Evolutionary conservation across 1,140 invertebrate genomes (phyloP).

Genomic region (Zophobas morio): DNA sequence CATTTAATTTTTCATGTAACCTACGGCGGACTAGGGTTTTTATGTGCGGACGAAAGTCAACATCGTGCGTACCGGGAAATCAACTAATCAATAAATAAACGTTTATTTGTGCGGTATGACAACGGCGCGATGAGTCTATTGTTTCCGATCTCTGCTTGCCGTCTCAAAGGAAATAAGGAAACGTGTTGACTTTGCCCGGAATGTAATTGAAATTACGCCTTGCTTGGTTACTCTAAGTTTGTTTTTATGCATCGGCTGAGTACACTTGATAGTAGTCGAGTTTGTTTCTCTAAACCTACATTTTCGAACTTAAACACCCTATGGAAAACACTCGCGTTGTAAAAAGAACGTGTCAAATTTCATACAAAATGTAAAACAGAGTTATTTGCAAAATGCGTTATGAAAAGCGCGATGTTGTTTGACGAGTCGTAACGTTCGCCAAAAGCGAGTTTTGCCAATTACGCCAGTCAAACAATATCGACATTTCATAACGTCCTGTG

Average conservation of each 20-base stretch:
- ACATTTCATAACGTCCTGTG: too few species aligned
- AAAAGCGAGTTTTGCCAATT: too few species aligned
- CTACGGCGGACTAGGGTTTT: conserved; percentile 14
- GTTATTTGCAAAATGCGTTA: too few species aligned
- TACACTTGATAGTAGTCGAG: background rate
- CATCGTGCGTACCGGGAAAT: conserved; percentile 14
- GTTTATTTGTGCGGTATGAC: conserved; percentile 41
- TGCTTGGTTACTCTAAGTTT: background rate
- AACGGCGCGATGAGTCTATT: conserved; percentile 39
- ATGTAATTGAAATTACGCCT: conserved; percentile 20
- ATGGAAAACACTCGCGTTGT: too few species aligned
- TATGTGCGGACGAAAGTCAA: background rate
- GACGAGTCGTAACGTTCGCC: too few species aligned
- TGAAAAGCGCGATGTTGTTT: too few species aligned
- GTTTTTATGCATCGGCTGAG: background rate
- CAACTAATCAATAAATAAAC: conserved; percentile 43
- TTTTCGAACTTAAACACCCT: too few species aligned
- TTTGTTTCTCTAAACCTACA: too few species aligned
- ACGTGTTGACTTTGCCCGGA: background rate
- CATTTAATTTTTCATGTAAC: conserved; percentile 37
- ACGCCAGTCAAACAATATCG: too few species aligned
- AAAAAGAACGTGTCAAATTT: too few species aligned
- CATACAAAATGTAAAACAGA: too few species aligned
- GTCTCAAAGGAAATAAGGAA: conserved; percentile 27
- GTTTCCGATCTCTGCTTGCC: conserved; percentile 10